Evolutionary conservation across 1,140 invertebrate genomes (phyloP).

Genomic region (Danaus melanippus): DNA sequence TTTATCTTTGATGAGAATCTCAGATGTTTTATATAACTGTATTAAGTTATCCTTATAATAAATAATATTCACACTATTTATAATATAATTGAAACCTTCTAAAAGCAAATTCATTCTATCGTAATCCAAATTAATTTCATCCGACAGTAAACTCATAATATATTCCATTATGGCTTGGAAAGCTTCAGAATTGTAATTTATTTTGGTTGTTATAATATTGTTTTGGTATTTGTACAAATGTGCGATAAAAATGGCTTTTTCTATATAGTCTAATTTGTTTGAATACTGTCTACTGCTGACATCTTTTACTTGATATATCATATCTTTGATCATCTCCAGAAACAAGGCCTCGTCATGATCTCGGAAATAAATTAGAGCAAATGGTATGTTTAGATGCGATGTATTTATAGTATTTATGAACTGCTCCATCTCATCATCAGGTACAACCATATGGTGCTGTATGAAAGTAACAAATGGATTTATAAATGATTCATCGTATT

Average conservation of each 20-base stretch:
- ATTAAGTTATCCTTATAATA: slow-evolving; percentile 10
- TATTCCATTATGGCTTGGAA: slow-evolving; percentile 18
- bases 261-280: slow-evolving; percentile 36
- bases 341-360: slow-evolving; percentile 25
- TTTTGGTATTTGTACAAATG: slow-evolving; percentile 10
- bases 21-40: slow-evolving; percentile 9
- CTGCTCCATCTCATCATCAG: slow-evolving; percentile 23
- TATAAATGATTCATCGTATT: not conserved
- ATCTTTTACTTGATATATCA: slow-evolving; percentile 30
- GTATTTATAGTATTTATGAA: slow-evolving; percentile 28
- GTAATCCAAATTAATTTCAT: slow-evolving; percentile 9
- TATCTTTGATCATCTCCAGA: slow-evolving; percentile 33
- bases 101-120: slow-evolving; percentile 14
- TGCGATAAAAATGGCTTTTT: slow-evolving; percentile 37
- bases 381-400: slow-evolving; percentile 33
- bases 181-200: slow-evolving; percentile 1
- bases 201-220: slow-evolving; percentile 10
- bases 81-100: slow-evolving; percentile 14
- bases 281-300: slow-evolving; percentile 37
- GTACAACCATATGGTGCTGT: slow-evolving; percentile 23
- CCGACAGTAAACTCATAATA: slow-evolving; percentile 9
- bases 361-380: slow-evolving; percentile 42
- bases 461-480: slow-evolving; percentile 29
- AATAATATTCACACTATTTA: not conserved
- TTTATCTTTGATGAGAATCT: slow-evolving; percentile 21